A percentile compares a stretch with the other conserved stretches of the same genome.
phyloP scores from a whole-genome alignment of 2,888 invertebrate species.

The Malthinus flaveolus region DNA sequence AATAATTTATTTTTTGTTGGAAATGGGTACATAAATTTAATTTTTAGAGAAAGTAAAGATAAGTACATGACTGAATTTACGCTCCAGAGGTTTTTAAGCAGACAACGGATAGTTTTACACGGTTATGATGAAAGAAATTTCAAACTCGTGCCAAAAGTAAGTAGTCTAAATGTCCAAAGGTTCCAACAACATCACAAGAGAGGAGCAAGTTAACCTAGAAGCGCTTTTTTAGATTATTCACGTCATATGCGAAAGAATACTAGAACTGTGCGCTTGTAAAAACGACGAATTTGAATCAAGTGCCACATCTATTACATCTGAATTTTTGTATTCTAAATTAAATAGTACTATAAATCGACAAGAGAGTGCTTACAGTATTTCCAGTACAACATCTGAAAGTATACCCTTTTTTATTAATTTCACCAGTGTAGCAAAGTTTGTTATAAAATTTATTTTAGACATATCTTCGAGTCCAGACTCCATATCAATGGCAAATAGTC shows the following conservation, averaged over 20 bases:
- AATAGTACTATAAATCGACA: slow-evolving; percentile 43
- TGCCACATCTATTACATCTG: slow-evolving; percentile 62
- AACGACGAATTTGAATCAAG: slow-evolving; percentile 61
- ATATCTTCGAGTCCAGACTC: slow-evolving; percentile 37
- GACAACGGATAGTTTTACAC: slow-evolving; percentile 74
- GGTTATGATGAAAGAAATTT: slow-evolving; percentile 78
- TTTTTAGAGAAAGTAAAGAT: slow-evolving; percentile 53
- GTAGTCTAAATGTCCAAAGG: too few relatives aligned
- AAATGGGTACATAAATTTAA: background rate
- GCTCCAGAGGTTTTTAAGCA: slow-evolving; percentile 68
- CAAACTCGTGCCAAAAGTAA: slow-evolving; percentile 77
- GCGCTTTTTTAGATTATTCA: slow-evolving; percentile 73
- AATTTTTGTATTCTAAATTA: slow-evolving; percentile 56
- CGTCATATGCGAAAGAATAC: slow-evolving; percentile 74
- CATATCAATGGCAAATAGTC: slow-evolving; percentile 33
- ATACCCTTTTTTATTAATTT: slow-evolving; percentile 15
- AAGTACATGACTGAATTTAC: slow-evolving; percentile 65
- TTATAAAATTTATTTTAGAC: slow-evolving; percentile 19
- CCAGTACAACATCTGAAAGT: slow-evolving; percentile 45
- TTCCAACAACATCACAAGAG: too few relatives aligned
- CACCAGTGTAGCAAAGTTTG: too few relatives aligned
- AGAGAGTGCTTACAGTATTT: slow-evolving; percentile 47
- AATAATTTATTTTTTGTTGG: slow-evolving; percentile 22
- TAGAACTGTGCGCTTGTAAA: slow-evolving; percentile 69
- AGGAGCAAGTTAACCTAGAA: too few relatives aligned